Evolutionary conservation across 2,797 vertebrate genomes (phyloP), one percentile per base, ranked within the genome.

Genomic region (Acomys russatus): DNA sequence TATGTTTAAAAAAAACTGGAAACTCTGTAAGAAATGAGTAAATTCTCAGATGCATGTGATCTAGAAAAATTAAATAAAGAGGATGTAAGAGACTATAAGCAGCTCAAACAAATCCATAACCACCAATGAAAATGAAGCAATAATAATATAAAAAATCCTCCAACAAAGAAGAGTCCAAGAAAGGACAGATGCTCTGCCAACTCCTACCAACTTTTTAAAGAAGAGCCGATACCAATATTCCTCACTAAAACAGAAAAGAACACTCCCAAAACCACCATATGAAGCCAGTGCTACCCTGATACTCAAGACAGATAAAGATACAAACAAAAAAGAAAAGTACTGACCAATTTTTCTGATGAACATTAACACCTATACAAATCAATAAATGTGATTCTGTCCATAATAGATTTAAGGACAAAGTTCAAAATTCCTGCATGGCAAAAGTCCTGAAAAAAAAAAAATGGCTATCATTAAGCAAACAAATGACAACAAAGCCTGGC

Each of bases 11-110:
- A 61, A 44, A 88, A 61, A 74, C 38, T 89, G 59, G 20, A 63
- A 77, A 89, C n/a, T 63, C 20, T 59, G 0, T 74, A 64, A 89
- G 17, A 89, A 63, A 63, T 49, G 38, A n/a, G 59, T n/a, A 89
- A 64, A 64, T 23, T 77, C 73, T 76, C 22, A 77, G 30, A 49
- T n/a, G 73, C 28, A 49, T 77, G 11, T 77, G 73, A 89, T 63
- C 73, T 64, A 88, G 51, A 59, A 77, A 88, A 89, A 89, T 89
- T 89, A 64, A 89, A 77, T 76, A 71, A 77, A 77, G 17, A 89
- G 38, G 87, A 89, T 64, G 20, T 49, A n/a, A 63, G 59, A 14
- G 18, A 59, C 49, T n/a, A 25, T 64, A 77, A 49, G 38, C 73
- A 63, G 30, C 51, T 77, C 73, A 77, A 88, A 22, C 17, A 76